Evolutionary conservation across 2,797 vertebrate species (phyloP).

Genomic region (Stomatorhinus walkeri): DNA sequence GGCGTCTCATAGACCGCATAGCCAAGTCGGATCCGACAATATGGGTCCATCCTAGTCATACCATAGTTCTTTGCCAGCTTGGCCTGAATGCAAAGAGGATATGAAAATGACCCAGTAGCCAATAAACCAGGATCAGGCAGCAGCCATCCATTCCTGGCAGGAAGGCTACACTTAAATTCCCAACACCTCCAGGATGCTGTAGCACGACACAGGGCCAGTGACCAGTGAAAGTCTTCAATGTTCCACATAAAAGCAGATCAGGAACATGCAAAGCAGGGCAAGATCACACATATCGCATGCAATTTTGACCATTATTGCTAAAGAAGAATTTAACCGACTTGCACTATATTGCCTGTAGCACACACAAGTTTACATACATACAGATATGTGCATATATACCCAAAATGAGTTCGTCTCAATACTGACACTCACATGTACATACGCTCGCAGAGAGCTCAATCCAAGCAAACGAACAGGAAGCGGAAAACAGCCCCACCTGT

Average conservation of each 20-base stretch:
- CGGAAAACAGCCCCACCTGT: constrained; percentile 64
- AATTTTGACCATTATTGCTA: not conserved
- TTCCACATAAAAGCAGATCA: not conserved
- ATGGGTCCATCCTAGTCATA: constrained; percentile 97
- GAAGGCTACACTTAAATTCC: not conserved
- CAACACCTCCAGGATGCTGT: not conserved
- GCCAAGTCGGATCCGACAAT: constrained; percentile 84
- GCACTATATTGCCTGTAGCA: not conserved
- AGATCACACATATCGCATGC: not conserved
- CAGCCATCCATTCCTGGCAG: not conserved
- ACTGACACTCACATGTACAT: not conserved
- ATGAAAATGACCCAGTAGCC: not conserved
- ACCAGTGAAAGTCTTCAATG: not conserved
- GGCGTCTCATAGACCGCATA: constrained; percentile 94
- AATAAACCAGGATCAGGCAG: not conserved
- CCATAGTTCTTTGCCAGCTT: constrained; percentile 96
- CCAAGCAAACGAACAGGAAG: not conserved
- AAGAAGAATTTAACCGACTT: not conserved
- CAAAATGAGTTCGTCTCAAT: not conserved
- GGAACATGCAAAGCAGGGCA: not conserved
- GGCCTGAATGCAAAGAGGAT: constrained; percentile 57
- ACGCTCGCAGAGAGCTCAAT: not conserved
- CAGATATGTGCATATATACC: not conserved
- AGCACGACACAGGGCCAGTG: too few relatives aligned
- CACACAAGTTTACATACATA: not conserved